Conservation (phyloP, 2,797 vertebrate species). For the Furcifer pardalis region DNA sequence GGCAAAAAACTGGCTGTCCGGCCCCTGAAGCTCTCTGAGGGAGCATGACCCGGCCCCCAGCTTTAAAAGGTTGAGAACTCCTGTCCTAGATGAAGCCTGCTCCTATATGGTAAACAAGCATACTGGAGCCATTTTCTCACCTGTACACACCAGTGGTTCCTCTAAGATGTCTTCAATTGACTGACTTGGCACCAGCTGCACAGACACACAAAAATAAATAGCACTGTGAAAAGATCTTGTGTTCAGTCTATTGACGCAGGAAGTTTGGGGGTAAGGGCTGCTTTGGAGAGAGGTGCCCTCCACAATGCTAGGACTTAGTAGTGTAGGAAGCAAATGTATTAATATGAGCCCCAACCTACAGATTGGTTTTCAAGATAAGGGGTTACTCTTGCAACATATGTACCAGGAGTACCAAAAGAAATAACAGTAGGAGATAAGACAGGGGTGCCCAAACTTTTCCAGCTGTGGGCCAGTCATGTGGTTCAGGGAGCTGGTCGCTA, state of each 20-base stretch:
- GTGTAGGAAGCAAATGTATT: too few relatives aligned
- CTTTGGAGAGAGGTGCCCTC: too few relatives aligned
- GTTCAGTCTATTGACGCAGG: not conserved
- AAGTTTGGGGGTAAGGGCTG: not conserved
- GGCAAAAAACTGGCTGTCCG: too few relatives aligned
- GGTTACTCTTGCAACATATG: not conserved
- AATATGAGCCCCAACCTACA: not conserved
- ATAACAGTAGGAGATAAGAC: not conserved
- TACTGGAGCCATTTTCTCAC: constrained; percentile 67
- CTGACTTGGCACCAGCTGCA: constrained; percentile 86
- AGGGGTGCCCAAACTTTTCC: not conserved
- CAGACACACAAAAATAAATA: constrained; percentile 5
- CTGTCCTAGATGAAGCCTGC: not conserved
- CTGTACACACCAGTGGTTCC: constrained; percentile 75
- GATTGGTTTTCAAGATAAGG: not conserved
- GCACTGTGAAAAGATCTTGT: not conserved
- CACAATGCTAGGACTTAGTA: too few relatives aligned
- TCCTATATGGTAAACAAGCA: not conserved
- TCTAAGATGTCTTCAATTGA: constrained; percentile 90
- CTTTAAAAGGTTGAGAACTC: not conserved
- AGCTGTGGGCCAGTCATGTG: not conserved
- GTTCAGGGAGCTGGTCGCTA: too few relatives aligned
- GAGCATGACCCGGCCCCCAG: too few relatives aligned
- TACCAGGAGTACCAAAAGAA: not conserved
- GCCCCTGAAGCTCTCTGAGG: too few relatives aligned